Evolutionary conservation across 2,888 invertebrate genomes (phyloP), one percentile per base, ranked within the genome.

Genomic region (Orchesella flavescens): DNA sequence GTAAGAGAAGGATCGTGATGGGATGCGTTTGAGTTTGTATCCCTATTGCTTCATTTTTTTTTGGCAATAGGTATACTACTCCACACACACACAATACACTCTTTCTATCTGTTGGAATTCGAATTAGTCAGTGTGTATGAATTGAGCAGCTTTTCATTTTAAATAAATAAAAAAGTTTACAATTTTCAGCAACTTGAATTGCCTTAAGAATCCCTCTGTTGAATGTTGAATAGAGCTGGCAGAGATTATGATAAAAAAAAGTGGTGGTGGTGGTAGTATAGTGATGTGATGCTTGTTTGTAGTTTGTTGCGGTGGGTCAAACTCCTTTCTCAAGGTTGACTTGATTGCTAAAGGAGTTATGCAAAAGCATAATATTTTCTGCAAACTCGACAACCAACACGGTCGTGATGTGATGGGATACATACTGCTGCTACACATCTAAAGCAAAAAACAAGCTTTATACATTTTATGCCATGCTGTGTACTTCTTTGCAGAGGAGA

Each of bases 311-410:
- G 87, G 73, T 88, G 87, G 88, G 88, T 88, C 88, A 88, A 88
- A 86, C 88, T 86, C 88, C 88, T 88, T 83, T 78, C 87, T 88
- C 88, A 88, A 88, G 88, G 88, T 86, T 87, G 87, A 84, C 83
- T 79, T 83, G 82, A 83, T 76, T 78, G 73, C 83, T 83, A 83
- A 77, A 73, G 49, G 72, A 83, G 77, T 83, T 83, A 83, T 83
- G 83, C 83, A 83, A 83, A 82, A 77, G 72, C 82, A 71, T 53
- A 65, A 73, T 80, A 66, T 73, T 80, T 79, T 80, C 63, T 80
- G 80, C 80, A 73, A 80, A 80, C 79, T 79, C 79, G 69, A 69
- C 74, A 75, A 53, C 74, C 59, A 46, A 43, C 65, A 65, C 13
- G 15, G 53, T n/a, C 13, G n/a, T n/a, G 53, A 53, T 34, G n/a